A percentile compares a stretch with the other conserved stretches of the same genome.
Evolutionary conservation across 2,113 vertebrate genomes (phyloP).

Genomic region (Xiphias gladius): DNA sequence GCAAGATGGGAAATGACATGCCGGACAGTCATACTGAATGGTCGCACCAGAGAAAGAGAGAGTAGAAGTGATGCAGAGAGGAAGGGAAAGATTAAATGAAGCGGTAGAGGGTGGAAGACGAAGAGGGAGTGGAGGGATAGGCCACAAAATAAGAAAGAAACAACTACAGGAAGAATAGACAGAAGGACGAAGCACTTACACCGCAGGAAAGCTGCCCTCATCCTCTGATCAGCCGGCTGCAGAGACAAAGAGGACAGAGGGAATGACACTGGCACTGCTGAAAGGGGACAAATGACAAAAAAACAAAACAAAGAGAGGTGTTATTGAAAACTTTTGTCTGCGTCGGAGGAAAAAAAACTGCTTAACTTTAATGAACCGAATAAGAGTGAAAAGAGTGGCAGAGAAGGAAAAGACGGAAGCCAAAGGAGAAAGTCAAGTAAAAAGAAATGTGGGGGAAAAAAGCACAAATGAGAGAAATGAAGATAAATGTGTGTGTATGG

Average conservation of each 20-base stretch:
- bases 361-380: not conserved
- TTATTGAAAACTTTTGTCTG: not conserved
- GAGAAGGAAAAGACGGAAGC: too few relatives aligned
- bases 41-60: not conserved
- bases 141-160: not conserved
- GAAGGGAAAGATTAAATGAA: not conserved
- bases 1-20: constrained; percentile 5
- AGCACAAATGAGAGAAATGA: too few relatives aligned
- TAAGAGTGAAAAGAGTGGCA: too few relatives aligned
- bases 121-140: not conserved
- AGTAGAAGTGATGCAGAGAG: not conserved
- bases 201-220: constrained; percentile 77
- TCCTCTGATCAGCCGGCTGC: constrained; percentile 76
- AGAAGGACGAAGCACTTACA: constrained; percentile 68
- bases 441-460: not conserved
- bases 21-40: not conserved
- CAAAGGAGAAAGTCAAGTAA: not conserved
- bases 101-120: not conserved
- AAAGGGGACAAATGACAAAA: constrained; percentile 2
- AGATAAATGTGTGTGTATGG: too few relatives aligned
- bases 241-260: constrained; percentile 73
- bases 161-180: not conserved
- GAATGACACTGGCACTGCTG: constrained; percentile 63
- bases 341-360: not conserved
- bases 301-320: constrained; percentile 8